A percentile compares a stretch with the other conserved stretches of the same genome.
These are phyloP conservation scores for Eulacestoma nigropectus DNA, from an alignment of 2,113 vertebrate species.

Conservation along the genomic window DNA sequence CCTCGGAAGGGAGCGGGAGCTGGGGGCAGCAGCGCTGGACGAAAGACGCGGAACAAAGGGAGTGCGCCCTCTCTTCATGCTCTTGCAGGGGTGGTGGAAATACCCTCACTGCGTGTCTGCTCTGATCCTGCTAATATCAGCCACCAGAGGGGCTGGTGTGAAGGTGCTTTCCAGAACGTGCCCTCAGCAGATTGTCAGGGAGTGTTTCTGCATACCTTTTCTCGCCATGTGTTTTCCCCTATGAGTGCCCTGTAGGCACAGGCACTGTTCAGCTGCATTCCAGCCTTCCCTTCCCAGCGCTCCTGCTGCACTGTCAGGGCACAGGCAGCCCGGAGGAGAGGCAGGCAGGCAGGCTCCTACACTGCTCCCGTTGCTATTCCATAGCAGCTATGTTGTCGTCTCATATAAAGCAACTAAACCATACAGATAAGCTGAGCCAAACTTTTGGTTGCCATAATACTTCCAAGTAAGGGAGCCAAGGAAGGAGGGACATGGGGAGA, in stretches of 20 bases:
- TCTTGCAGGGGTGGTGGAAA: background rate
- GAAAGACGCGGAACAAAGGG: background rate
- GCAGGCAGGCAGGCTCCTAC: background rate
- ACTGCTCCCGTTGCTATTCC: background rate
- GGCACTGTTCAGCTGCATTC: background rate
- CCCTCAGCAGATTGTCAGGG: background rate
- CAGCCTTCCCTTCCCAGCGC: background rate
- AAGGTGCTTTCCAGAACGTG: background rate
- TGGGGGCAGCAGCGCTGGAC: background rate
- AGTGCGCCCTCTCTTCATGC: background rate
- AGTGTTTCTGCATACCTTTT: background rate
- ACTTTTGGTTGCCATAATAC: background rate
- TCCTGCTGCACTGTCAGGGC: background rate
- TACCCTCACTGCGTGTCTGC: background rate
- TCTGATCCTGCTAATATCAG: background rate
- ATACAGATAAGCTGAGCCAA: background rate
- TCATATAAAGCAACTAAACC: background rate
- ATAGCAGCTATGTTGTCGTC: background rate
- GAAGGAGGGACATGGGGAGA: background rate
- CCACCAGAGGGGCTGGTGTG: background rate
- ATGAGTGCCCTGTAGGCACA: fast-evolving
- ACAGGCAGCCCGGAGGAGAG: background rate
- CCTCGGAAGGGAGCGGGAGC: background rate
- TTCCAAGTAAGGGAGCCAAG: background rate
- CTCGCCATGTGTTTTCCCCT: background rate